Conservation (phyloP, 2,888 invertebrate genomes). For the Phyto melanocephala region DNA sequence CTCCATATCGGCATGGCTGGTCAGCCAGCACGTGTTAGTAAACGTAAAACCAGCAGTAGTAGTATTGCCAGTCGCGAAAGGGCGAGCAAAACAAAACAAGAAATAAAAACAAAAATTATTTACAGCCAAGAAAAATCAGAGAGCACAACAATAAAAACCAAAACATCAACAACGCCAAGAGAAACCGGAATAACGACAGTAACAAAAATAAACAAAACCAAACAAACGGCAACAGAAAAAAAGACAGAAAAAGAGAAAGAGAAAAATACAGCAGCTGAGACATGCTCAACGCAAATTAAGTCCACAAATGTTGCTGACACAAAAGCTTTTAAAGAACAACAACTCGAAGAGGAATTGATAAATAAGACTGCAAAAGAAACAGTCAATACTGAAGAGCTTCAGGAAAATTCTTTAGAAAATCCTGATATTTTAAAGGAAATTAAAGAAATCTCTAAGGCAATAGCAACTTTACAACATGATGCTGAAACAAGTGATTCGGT, state of each 20-base stretch:
- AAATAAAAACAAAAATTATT: slow-evolving; percentile 63
- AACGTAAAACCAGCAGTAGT: slow-evolving; percentile 71
- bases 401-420: slow-evolving; percentile 12
- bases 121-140: slow-evolving; percentile 52
- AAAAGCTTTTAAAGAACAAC: slow-evolving; percentile 6
- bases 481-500: slow-evolving; percentile 49
- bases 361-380: background rate
- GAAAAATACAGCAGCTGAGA: background rate
- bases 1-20: slow-evolving; percentile 58
- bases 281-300: slow-evolving; percentile 61
- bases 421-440: slow-evolving; percentile 55
- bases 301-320: slow-evolving; percentile 59
- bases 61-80: slow-evolving; percentile 67
- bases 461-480: slow-evolving; percentile 45
- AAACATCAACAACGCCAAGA: slow-evolving; percentile 56
- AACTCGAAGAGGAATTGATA: slow-evolving; percentile 31
- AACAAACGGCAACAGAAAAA: slow-evolving; percentile 61
- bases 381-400: background rate
- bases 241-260: background rate
- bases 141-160: slow-evolving; percentile 47
- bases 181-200: slow-evolving; percentile 62
- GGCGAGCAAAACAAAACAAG: slow-evolving; percentile 74
- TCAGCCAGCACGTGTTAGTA: slow-evolving; percentile 64
- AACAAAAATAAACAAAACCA: slow-evolving; percentile 66
- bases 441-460: slow-evolving; percentile 54